Percentiles rank a stretch among this genome's conserved stretches.
phyloP scores from a whole-genome alignment of 1,140 invertebrate genomes.

The Drosophila baimaii region DNA sequence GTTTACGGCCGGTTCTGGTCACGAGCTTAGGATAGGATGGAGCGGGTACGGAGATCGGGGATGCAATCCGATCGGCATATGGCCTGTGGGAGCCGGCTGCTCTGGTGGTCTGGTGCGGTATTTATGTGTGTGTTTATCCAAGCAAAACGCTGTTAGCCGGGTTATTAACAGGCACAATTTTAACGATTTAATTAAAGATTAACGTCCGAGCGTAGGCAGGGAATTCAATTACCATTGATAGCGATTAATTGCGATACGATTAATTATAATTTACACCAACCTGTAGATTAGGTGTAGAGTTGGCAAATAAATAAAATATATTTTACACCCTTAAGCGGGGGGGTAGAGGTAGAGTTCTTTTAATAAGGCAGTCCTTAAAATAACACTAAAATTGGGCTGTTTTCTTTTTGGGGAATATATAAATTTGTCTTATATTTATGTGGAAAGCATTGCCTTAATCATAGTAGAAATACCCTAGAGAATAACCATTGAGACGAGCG shows the following conservation, averaged over 20 bases:
- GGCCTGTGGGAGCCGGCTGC: neutral
- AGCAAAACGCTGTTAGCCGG: constrained; percentile 1
- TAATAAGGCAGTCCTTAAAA: neutral
- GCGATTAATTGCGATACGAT: neutral
- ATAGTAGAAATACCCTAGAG: too few relatives aligned
- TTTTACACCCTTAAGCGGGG: too few relatives aligned
- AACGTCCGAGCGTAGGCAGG: neutral
- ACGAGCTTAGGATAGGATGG: constrained; percentile 8
- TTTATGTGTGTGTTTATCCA: constrained; percentile 29
- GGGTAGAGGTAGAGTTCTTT: too few relatives aligned
- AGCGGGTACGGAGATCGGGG: neutral
- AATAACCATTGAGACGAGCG: neutral
- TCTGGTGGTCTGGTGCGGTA: constrained; percentile 5
- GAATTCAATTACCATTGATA: neutral
- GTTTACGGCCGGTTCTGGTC: constrained; percentile 28
- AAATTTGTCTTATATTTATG: neutral
- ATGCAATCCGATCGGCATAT: neutral
- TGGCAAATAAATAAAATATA: too few relatives aligned
- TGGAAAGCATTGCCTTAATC: neutral
- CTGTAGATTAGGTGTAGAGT: too few relatives aligned
- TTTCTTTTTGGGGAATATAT: neutral
- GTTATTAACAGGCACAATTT: constrained; percentile 9
- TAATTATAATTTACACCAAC: constrained; percentile 4
- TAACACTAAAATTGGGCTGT: neutral
- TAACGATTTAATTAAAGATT: constrained; percentile 15